phyloP scores from a whole-genome alignment of 2,888 invertebrate genomes.

The Sclerodermus sp. region DNA sequence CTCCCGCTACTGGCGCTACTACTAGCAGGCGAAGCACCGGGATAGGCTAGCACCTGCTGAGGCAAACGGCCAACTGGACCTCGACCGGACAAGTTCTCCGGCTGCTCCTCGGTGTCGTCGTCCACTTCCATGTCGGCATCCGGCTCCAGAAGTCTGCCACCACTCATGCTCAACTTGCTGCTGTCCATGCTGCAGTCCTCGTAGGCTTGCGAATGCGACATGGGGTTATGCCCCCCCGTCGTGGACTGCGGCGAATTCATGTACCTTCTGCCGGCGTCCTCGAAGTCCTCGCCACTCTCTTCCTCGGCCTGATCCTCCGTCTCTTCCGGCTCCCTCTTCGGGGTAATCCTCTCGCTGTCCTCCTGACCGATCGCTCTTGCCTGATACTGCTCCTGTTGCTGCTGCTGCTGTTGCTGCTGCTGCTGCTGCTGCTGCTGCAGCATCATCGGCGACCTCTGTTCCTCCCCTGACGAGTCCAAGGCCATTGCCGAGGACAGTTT shows the following conservation, averaged over 20 bases:
- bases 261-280: constrained; percentile 45
- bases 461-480: no score
- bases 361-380: constrained; percentile 39
- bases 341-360: constrained; percentile 62
- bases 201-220: constrained; percentile 69
- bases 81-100: constrained; percentile 74
- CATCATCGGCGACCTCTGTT: no score
- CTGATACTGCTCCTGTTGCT: constrained; percentile 40
- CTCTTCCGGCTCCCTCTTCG: constrained; percentile 70
- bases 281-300: constrained; percentile 62
- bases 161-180: no score
- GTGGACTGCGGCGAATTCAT: constrained; percentile 43
- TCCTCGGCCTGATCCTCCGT: constrained; percentile 64
- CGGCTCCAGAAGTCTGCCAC: constrained; percentile 65
- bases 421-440: constrained; percentile 23
- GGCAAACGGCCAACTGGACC: constrained; percentile 38
- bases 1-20: constrained; percentile 55
- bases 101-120: constrained; percentile 73
- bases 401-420: constrained; percentile 26
- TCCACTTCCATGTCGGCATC: constrained; percentile 67
- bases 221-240: constrained; percentile 40
- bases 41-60: constrained; percentile 43
- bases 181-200: constrained; percentile 77
- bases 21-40: constrained; percentile 52
- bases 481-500: no score